Evolutionary conservation across 2,113 vertebrate genomes (phyloP).

Genomic region (Odocoileus virginianus): DNA sequence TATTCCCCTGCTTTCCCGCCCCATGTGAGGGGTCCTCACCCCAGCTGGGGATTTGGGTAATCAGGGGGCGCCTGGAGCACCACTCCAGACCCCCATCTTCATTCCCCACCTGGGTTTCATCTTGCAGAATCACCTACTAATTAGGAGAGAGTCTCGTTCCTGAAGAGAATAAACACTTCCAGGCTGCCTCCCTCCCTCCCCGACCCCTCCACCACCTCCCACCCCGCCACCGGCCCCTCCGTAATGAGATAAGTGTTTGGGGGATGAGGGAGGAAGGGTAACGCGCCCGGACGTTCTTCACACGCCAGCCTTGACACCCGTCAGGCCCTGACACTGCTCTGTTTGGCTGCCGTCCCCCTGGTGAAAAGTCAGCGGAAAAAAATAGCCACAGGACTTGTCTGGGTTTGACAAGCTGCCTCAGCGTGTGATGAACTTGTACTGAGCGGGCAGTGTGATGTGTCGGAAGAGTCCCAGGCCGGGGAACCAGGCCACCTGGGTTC

Average conservation of each 20-base stretch:
- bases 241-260: conserved; percentile 71
- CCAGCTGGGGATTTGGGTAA: conserved; percentile 41
- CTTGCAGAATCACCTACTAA: conserved; percentile 58
- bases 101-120: conserved; percentile 57
- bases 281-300: conserved; percentile 10
- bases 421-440: conserved; percentile 10
- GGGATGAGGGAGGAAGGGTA: conserved; percentile 30
- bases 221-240: background rate
- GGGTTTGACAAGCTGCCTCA: conserved; percentile 60
- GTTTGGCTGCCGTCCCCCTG: conserved; percentile 63
- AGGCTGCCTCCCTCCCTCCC: conserved; percentile 19
- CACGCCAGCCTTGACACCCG: conserved; percentile 67
- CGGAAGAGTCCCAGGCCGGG: background rate
- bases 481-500: background rate
- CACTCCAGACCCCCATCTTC: conserved; percentile 36
- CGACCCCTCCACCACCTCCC: background rate
- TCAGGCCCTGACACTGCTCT: conserved; percentile 66
- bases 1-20: conserved; percentile 70
- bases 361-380: conserved; percentile 68
- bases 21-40: conserved; percentile 56
- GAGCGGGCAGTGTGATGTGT: background rate
- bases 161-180: conserved; percentile 69
- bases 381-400: conserved; percentile 69
- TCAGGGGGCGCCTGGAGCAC: conserved; percentile 44
- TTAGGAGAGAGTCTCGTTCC: conserved; percentile 38